Conservation (phyloP, 2,888 invertebrate species). For the Drepana falcataria region DNA sequence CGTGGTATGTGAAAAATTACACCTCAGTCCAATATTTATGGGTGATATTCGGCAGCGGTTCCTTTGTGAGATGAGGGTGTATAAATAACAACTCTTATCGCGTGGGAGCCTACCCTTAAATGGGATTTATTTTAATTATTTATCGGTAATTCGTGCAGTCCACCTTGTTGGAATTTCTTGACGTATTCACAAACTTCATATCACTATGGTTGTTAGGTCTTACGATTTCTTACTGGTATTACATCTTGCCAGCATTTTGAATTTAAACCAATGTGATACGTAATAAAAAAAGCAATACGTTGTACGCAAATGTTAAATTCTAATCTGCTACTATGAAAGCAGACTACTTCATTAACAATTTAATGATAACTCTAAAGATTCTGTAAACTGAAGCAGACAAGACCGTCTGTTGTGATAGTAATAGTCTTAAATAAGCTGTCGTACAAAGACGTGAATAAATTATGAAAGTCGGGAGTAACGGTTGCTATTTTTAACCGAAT, state of each 20-base stretch:
- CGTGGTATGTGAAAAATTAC: slow-evolving; percentile 79
- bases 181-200: slow-evolving; percentile 2
- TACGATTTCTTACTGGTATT: neutral
- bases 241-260: too few relatives aligned
- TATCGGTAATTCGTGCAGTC: slow-evolving; percentile 52
- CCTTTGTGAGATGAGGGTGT: slow-evolving; percentile 77
- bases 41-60: slow-evolving; percentile 79
- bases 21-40: slow-evolving; percentile 79
- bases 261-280: too few relatives aligned
- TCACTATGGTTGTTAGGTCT: neutral
- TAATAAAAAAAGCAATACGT: too few relatives aligned
- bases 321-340: too few relatives aligned
- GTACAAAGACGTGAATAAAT: slow-evolving; percentile 41
- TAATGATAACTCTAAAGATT: neutral
- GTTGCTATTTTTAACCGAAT: slow-evolving; percentile 65
- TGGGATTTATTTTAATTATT: slow-evolving; percentile 77
- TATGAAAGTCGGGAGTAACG: slow-evolving; percentile 59
- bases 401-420: slow-evolving; percentile 2
- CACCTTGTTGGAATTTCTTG: slow-evolving; percentile 16
- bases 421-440: slow-evolving; percentile 5
- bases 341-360: too few relatives aligned
- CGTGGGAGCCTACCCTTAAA: slow-evolving; percentile 77
- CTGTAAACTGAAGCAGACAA: slow-evolving; percentile 1
- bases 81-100: slow-evolving; percentile 79
- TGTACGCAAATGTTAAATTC: too few relatives aligned